Evolutionary conservation across 2,888 invertebrate genomes (phyloP), one percentile per base, ranked within the genome.

Genomic region (Rhopalosiphum nymphaeae): DNA sequence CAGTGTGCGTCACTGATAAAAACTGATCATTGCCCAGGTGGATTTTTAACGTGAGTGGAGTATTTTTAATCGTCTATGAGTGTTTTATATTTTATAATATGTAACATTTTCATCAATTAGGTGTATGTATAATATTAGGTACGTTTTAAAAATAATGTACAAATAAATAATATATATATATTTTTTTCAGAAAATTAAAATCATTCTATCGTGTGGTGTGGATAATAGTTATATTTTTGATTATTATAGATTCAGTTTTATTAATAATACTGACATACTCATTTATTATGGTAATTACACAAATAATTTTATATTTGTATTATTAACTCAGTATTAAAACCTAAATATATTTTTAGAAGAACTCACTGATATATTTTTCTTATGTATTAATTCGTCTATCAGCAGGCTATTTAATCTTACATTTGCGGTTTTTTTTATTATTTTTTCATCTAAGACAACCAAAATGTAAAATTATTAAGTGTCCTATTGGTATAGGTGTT

Each of bases 111-210:
- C 25, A 87, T 29, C n/a, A 89, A 36, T 57, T 36, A 16, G n/a
- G 5, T 57, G 42, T 89, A 26, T 9, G 4, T 9, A 25, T n/a
- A n/a, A 5, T 46, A 46, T 46, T 46, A 7, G 44, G 21, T 87
- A 87, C 21, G 0, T 57, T 56, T 44, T 46, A 46, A 46, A 46
- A 46, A n/a, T 7, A 84, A 84, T 25, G 25, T 84, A 21, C 10
- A 84, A 84, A 84, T 42, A 42, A 25, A 84, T 56, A 89, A n/a
- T 36, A 16, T 53, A 26, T 26, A 26, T 21, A 10, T 44, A 4
- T 49, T 91, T 91, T 91, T 90, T 91, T 91, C 61, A 91, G 90
- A 49, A 67, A 49, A 78, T 91, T 91, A 49, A 91, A 78, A 49
- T 49, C 67, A n/a, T 91, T 91, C 78, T 91, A 78, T 49, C 49